Conservation (phyloP, 2,113 vertebrate species). For the Macaca mulatta region DNA sequence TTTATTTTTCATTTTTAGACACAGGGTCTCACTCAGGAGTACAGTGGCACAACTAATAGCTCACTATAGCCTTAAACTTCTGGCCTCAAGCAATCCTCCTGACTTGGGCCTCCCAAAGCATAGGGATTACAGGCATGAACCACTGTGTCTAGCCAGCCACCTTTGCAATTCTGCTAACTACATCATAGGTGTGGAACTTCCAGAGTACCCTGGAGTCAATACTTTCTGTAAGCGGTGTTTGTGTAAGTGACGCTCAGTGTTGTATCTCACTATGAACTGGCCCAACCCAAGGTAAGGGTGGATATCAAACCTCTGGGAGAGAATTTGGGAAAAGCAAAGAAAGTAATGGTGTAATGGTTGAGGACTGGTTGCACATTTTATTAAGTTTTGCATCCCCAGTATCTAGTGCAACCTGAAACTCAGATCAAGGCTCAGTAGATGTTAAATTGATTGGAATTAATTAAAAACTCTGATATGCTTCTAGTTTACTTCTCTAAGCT, state of each 20-base stretch:
- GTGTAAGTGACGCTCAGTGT: not conserved
- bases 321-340: not conserved
- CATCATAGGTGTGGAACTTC: not conserved
- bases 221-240: not conserved
- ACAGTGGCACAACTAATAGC: not conserved
- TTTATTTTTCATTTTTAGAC: not conserved
- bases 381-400: not conserved
- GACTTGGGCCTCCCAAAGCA: not conserved
- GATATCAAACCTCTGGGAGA: not conserved
- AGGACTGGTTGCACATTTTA: not conserved
- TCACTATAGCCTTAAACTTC: not conserved
- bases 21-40: not conserved
- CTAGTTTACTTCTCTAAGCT: conserved; percentile 33
- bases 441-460: conserved; percentile 22
- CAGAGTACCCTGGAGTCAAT: not conserved
- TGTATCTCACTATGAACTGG: not conserved
- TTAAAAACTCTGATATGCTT: conserved; percentile 7
- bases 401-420: conserved; percentile 5
- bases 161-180: not conserved
- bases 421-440: not conserved
- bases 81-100: not conserved
- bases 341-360: not conserved
- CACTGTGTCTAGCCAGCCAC: too few species aligned
- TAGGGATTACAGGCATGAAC: not conserved
- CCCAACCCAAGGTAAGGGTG: not conserved